Base-by-base conservation (phyloP, 2,113 vertebrate species). In the Neolamprologus brichardi region DNA sequence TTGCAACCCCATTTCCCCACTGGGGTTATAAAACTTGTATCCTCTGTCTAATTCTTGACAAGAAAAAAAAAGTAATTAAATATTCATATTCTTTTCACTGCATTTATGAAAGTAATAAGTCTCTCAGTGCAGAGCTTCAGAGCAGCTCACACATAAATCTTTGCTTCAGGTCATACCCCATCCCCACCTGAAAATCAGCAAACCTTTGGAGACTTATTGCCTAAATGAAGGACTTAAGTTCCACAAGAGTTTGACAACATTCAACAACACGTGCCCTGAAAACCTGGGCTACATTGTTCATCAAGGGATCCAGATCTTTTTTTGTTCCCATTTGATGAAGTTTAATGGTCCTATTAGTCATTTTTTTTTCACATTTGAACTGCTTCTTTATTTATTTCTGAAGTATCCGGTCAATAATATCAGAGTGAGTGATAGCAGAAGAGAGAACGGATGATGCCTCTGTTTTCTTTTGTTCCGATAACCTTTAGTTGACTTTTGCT, bases 401-500 rank as follows among this genome's bases (percentile, higher is more conserved):
- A 64, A 64, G 30, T 37, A 54, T 81, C 67, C 44, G 12, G 25
- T 79, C 8, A 28, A 79, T 82, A 60, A 72, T 2, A 84, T 54
- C 49, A 44, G 37, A 60, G 52, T 82, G 88, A 88, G 25, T 28
- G 60, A 84, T 64, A 28, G 81, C 23, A 7, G 30, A 34, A n/a
- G 15, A 4, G 49, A 70, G 46, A 39, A 77, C 2, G 9, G 13
- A 75, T 28, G 53, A 30, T 6, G 77, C 77, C 18, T 58, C 67
- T 84, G 15, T 51, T 91, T 82, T 78, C 8, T 88, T 72, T 81
- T 58, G 14, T 58, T 25, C 2, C 2, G 3, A 62, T 91, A 88
- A 91, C 92, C 87, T 92, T 92, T 87, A 72, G 32, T 58, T 87
- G 87, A 85, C 87, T 91, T 88, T 86, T 44, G 34, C 18, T 90